Percentiles rank a stretch among this genome's conserved stretches.
These are phyloP conservation scores for Riparia riparia DNA, from an alignment of 2,113 vertebrate genomes.

Conservation along the genomic window DNA sequence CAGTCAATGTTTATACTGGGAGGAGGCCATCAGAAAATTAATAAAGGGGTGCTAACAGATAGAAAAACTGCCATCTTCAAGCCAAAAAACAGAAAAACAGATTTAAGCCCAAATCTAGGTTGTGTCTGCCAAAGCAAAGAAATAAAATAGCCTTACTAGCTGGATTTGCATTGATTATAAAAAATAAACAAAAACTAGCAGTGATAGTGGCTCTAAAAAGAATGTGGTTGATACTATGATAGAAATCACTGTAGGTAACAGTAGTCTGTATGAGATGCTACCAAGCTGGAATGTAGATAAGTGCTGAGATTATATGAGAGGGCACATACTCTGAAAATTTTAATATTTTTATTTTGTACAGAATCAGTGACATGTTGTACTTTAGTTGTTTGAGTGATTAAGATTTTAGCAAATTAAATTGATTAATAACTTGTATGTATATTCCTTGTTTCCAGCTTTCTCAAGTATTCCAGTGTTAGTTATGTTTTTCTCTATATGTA, in stretches of 20 bases:
- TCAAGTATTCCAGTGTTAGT: background rate
- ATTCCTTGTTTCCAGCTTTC: background rate
- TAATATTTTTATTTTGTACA: background rate
- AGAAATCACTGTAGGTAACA: background rate
- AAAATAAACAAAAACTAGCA: background rate
- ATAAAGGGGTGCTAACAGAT: background rate
- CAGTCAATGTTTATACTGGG: background rate
- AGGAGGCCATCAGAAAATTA: background rate
- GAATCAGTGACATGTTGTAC: background rate
- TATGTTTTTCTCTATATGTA: background rate
- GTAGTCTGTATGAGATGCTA: background rate
- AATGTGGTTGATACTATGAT: background rate
- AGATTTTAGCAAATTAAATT: background rate
- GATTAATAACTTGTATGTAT: rapidly evolving
- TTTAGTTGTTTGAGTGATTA: background rate
- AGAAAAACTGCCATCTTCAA: background rate
- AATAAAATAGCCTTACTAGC: background rate
- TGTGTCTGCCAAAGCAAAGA: background rate
- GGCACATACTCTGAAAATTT: background rate
- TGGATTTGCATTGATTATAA: background rate
- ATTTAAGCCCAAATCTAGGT: background rate
- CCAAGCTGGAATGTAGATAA: background rate
- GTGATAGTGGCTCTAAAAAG: background rate
- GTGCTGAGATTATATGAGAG: background rate
- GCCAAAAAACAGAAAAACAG: background rate